Evolutionary conservation across 2,888 invertebrate genomes (phyloP).

Genomic region (Helleia helle): DNA sequence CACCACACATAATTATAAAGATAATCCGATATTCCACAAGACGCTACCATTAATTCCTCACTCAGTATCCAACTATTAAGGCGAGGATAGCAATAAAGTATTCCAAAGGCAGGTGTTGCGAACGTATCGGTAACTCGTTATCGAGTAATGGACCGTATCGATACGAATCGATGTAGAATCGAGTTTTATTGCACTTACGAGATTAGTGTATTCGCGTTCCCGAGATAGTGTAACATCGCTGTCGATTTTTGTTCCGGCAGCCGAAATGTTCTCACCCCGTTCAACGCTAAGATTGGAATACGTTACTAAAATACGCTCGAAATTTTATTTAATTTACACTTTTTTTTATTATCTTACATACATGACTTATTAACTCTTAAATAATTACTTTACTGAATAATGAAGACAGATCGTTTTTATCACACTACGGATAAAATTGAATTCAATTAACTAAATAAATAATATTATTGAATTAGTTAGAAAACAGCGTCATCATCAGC

Average conservation of each 20-base stretch:
- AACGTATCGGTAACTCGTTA: constrained; percentile 27
- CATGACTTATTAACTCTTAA: too few relatives aligned
- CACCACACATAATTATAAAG: constrained; percentile 6
- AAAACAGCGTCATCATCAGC: too few relatives aligned
- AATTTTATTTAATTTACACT: too few relatives aligned
- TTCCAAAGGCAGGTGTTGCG: constrained; percentile 27
- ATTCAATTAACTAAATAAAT: too few relatives aligned
- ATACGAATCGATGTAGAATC: constrained; percentile 29
- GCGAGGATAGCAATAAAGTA: constrained; percentile 25
- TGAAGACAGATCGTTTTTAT: too few relatives aligned
- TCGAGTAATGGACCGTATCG: constrained; percentile 28
- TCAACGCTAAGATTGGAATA: too few relatives aligned
- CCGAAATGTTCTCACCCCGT: constrained; percentile 8
- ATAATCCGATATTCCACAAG: constrained; percentile 10
- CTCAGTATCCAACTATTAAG: constrained; percentile 24
- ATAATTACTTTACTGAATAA: too few relatives aligned
- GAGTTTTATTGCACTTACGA: constrained; percentile 27
- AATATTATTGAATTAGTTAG: too few relatives aligned
- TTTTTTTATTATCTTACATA: too few relatives aligned
- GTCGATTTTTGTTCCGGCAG: constrained; percentile 15
- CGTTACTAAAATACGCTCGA: too few relatives aligned
- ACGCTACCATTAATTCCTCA: constrained; percentile 23
- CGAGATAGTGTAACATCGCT: constrained; percentile 15
- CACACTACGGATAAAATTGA: too few relatives aligned
- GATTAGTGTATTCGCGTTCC: constrained; percentile 24